Evolutionary conservation across 1,140 invertebrate genomes (phyloP), one percentile per base, ranked within the genome.

Genomic region (Diachasmimorpha longicaudata): DNA sequence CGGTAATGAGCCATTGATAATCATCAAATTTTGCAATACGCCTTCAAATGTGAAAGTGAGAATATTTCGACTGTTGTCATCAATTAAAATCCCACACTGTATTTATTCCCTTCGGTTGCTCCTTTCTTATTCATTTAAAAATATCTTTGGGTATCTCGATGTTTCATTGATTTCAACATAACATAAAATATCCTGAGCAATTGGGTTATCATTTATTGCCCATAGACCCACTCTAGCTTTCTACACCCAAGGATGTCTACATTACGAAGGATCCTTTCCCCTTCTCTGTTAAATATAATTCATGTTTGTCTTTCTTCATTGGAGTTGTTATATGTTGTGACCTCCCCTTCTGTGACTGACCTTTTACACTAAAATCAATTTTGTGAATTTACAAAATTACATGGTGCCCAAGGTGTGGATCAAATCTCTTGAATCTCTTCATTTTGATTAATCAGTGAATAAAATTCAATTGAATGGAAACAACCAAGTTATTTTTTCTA

Each of bases 231-330:
- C 39, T 31, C 31, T 70, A 70, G 36, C 68, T 70, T 70, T 70
- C 68, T 70, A 70, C 13, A 68, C 66, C 68, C 68, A 70, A 70
- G 68, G 68, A 70, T 70, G 68, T 70, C 68, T 70, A 14, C 68
- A n/a, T 70, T 70, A 42, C 68, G 68, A 39, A 70, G 25, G 68
- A 70, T 70, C 68, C 39, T 70, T 42, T 70, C 23, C 63, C 63
- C 68, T 70, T 42, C 21, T 70, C 68, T 70, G 4, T 6, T 4
- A 42, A 39, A 31, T 42, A 39, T 42, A 39, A 70, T 19, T 39
- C 16, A 39, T 37, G 16, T 70, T 70, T 36, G 39, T 42, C 68
- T 70, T 70, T 70, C 16, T 37, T 19, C 48, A 55, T 55, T 55
- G 19, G 48, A 55, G 48, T 6, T 10, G 19, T 55, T 19, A 21